Conservation (phyloP, 1,140 invertebrate species). For the Philopotamus ludificatus region DNA sequence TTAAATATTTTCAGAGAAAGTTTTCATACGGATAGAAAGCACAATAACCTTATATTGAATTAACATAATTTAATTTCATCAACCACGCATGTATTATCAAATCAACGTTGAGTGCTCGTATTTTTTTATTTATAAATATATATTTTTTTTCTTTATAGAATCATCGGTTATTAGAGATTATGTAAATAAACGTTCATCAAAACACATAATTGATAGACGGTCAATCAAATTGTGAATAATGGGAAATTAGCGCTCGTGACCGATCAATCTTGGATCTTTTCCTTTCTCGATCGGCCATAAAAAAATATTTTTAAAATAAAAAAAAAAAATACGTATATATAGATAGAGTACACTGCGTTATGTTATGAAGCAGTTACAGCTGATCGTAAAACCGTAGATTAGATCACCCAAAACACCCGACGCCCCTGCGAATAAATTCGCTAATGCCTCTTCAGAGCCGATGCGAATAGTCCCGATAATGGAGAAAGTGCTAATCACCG, state of each 20-base stretch:
- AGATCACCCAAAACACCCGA: neutral
- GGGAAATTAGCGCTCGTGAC: constrained; percentile 16
- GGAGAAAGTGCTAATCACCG: neutral
- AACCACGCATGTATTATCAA: too few species aligned
- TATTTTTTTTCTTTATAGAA: too few species aligned
- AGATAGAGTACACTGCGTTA: neutral
- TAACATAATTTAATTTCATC: too few species aligned
- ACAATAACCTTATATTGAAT: too few species aligned
- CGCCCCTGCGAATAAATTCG: neutral
- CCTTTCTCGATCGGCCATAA: neutral
- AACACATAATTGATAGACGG: constrained; percentile 4
- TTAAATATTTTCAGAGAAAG: too few species aligned
- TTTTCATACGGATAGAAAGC: too few species aligned
- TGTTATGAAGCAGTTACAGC: constrained; percentile 5
- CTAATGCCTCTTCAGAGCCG: neutral
- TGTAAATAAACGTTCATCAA: neutral
- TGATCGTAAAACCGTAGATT: constrained; percentile 14
- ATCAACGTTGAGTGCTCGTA: too few species aligned
- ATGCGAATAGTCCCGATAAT: neutral
- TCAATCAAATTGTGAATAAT: constrained; percentile 17
- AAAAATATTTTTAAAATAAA: too few species aligned
- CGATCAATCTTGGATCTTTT: constrained; percentile 10
- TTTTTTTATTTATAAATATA: too few species aligned
- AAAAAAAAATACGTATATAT: constrained; percentile 2
- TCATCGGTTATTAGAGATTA: neutral